These are phyloP conservation scores for Diabrotica undecimpunctata DNA, from an alignment of 1,140 invertebrate species.

Conservation along the genomic window DNA sequence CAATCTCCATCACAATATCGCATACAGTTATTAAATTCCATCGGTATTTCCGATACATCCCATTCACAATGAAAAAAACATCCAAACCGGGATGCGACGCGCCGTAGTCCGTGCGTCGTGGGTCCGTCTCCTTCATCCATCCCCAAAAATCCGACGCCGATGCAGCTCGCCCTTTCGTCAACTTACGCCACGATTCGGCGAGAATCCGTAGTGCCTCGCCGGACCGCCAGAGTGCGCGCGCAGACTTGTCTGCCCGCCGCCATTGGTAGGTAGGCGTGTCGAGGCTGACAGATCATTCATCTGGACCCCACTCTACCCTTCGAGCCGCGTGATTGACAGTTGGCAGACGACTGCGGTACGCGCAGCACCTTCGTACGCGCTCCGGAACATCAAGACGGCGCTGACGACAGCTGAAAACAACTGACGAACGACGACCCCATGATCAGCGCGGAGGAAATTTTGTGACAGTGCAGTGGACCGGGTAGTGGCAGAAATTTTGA, in stretches of 20 bases:
- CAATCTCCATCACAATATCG: not conserved
- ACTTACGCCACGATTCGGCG: slow-evolving; percentile 26
- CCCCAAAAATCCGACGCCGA: slow-evolving; percentile 17
- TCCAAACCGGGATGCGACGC: not conserved
- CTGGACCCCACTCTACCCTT: slow-evolving; percentile 52
- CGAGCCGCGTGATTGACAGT: slow-evolving; percentile 61
- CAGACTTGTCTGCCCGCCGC: slow-evolving; percentile 30
- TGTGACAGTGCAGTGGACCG: slow-evolving; percentile 39
- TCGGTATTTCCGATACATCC: not conserved
- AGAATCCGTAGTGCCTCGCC: slow-evolving; percentile 24
- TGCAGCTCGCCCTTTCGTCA: slow-evolving; percentile 16
- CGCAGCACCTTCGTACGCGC: slow-evolving; percentile 54
- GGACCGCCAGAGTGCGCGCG: slow-evolving; percentile 35
- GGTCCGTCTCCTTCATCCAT: not conserved
- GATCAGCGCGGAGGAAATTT: slow-evolving; percentile 18
- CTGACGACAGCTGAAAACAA: slow-evolving; percentile 21
- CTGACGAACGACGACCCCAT: slow-evolving; percentile 12
- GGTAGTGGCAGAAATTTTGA: slow-evolving; percentile 29
- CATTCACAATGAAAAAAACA: not conserved
- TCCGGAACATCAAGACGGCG: slow-evolving; percentile 35
- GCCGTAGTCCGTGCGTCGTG: not conserved
- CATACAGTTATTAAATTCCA: slow-evolving; percentile 3
- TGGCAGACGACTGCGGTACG: slow-evolving; percentile 63
- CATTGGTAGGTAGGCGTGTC: slow-evolving; percentile 44
- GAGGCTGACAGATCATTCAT: slow-evolving; percentile 48